A percentile compares a stretch with the other conserved stretches of the same genome.
Evolutionary conservation across 1,140 invertebrate genomes (phyloP).

Genomic region (Wiebesia pumilae): DNA sequence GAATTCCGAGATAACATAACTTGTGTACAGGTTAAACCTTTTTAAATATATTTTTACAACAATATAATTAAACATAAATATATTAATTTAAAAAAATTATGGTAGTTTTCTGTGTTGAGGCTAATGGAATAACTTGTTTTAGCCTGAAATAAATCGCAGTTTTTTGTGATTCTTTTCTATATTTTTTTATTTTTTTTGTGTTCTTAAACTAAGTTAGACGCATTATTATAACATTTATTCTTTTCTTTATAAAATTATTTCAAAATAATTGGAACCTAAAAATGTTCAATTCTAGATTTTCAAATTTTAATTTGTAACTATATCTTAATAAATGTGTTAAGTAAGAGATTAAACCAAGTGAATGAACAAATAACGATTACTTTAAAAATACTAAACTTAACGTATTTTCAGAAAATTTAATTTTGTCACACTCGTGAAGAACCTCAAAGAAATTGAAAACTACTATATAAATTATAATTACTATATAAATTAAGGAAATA

Average conservation of each 20-base stretch:
- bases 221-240: too few species aligned
- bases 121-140: neutral
- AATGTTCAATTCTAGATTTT: neutral
- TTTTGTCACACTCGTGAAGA: conserved; percentile 16
- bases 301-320: neutral
- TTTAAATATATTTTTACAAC: neutral
- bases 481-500: conserved; percentile 21
- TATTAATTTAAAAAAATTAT: neutral
- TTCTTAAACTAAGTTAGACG: too few species aligned
- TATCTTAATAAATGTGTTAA: neutral
- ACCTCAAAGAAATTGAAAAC: neutral
- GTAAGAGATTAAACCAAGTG: conserved; percentile 19
- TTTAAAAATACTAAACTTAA: conserved; percentile 12
- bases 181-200: neutral
- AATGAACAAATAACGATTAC: conserved; percentile 29
- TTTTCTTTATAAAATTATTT: too few species aligned
- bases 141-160: neutral
- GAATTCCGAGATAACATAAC: conserved; percentile 10
- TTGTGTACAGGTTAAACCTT: conserved; percentile 7
- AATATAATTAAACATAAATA: neutral
- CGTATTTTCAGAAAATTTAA: conserved; percentile 31
- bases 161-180: neutral
- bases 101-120: neutral
- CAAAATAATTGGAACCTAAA: neutral
- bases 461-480: conserved; percentile 25